Evolutionary conservation across 2,888 invertebrate genomes (phyloP).

Genomic region (Nemotelus nigrinus): DNA sequence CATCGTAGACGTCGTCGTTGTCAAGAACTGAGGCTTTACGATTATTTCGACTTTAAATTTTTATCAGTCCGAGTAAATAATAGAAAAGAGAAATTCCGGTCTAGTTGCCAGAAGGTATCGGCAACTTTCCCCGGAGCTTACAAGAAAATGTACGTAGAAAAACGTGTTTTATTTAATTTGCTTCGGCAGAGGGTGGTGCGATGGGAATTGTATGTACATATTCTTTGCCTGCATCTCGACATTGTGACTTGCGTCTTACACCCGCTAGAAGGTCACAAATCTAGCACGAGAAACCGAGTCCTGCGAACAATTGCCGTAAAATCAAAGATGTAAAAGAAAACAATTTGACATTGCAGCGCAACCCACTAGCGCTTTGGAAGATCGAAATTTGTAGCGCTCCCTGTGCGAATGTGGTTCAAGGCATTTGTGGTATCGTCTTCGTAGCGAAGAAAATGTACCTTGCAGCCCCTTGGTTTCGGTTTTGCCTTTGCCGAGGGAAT

Average conservation of each 20-base stretch:
- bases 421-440: neutral
- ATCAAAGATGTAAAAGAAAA: slow-evolving; percentile 50
- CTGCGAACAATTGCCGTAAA: slow-evolving; percentile 47
- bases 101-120: slow-evolving; percentile 10
- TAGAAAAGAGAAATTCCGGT: neutral
- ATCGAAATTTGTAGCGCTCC: slow-evolving; percentile 44
- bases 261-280: neutral
- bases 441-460: neutral
- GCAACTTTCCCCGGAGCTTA: neutral
- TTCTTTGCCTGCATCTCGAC: neutral
- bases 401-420: neutral
- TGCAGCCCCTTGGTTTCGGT: too few species aligned
- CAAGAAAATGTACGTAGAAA: slow-evolving; percentile 11
- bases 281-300: slow-evolving; percentile 11
- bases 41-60: slow-evolving; percentile 46
- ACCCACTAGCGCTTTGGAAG: slow-evolving; percentile 41
- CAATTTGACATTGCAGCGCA: slow-evolving; percentile 47
- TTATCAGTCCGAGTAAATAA: slow-evolving; percentile 44
- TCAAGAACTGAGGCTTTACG: slow-evolving; percentile 26
- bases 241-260: neutral
- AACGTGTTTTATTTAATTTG: slow-evolving; percentile 37
- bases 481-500: too few species aligned
- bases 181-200: slow-evolving; percentile 5
- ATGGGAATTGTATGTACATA: neutral
- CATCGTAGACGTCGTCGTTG: neutral